A percentile compares a stretch with the other conserved stretches of the same genome.
phyloP scores from a whole-genome alignment of 2,797 vertebrate genomes.

The Tolypeutes matacus region DNA sequence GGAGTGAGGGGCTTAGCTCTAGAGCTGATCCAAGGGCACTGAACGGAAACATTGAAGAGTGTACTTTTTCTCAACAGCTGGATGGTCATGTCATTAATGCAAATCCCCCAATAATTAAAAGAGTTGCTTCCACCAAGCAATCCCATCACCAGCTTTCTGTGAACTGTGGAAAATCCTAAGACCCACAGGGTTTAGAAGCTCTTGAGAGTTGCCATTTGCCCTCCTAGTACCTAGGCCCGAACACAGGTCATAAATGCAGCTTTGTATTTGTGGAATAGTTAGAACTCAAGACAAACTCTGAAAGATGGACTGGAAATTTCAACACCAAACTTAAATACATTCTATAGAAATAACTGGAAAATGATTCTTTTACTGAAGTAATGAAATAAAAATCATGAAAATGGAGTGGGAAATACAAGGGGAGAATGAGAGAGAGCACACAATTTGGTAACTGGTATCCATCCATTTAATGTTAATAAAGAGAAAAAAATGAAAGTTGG shows the following conservation, averaged over 20 bases:
- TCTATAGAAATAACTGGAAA: neutral
- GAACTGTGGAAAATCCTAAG: neutral
- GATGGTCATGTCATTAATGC: conserved; percentile 53
- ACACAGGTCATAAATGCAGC: neutral
- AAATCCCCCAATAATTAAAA: conserved; percentile 72
- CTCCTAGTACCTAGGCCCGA: neutral
- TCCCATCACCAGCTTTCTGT: conserved; percentile 51
- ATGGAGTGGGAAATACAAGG: neutral
- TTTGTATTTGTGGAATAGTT: neutral
- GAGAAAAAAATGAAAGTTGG: neutral
- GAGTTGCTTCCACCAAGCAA: conserved; percentile 31
- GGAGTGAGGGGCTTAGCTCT: conserved; percentile 40
- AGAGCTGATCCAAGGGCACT: conserved; percentile 37
- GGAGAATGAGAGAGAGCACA: neutral
- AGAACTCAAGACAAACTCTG: neutral
- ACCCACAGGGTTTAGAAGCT: neutral
- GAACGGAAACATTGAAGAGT: conserved; percentile 59
- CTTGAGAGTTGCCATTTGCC: neutral
- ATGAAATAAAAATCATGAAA: neutral
- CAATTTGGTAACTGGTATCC: neutral
- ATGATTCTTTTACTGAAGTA: neutral
- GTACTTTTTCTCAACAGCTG: conserved; percentile 11
- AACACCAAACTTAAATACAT: neutral
- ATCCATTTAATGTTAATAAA: neutral
- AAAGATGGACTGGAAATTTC: neutral